Base-by-base conservation (phyloP, 2,113 vertebrate genomes). In the Pollachius pollachius region DNA sequence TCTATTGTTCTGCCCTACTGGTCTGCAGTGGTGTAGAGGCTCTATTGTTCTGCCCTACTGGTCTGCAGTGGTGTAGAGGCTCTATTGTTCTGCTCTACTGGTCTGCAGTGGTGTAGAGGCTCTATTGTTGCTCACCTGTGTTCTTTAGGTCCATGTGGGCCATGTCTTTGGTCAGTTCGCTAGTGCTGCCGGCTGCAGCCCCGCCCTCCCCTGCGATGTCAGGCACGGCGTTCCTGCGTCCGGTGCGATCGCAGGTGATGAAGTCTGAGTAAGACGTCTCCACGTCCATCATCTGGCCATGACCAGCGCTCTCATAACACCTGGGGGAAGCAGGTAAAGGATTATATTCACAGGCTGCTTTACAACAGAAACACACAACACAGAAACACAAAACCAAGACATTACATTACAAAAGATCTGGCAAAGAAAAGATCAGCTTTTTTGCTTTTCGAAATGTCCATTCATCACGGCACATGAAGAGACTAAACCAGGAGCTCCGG, bases 231-330 rank as follows among this genome's bases (percentile, higher is more conserved):
- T 99, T 98, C 91, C 97, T 95, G 74, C 97, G 95, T 69, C 97
- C 97, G 0, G 95, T 94, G 65, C 97, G 93, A 85, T 97, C 96
- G 12, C 95, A 97, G 90, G 93, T 94, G 82, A 98, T 97, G 73
- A 99, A 99, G 85, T 99, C 97, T 0, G 93, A 94, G 89, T 97
- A 98, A 21, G 95, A 94, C 89, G 95, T 90, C 93, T 96, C 96
- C 78, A 96, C 94, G 86, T 99, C 96, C 96, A 98, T 98, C 92
- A 94, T 84, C 92, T 94, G 89, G 86, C 88, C 92, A 82, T 92
- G 94, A 95, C 96, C 77, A 88, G 93, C 77, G 78, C 72, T 85
- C 52, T 23, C 84, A 88, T 92, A 89, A 89, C 91, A 92, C 91
- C 90, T 76, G 74, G 77, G 85, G 52, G 61, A 41, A 71, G 30